phyloP scores from a whole-genome alignment of 2,888 invertebrate species.

The Erannis defoliaria region DNA sequence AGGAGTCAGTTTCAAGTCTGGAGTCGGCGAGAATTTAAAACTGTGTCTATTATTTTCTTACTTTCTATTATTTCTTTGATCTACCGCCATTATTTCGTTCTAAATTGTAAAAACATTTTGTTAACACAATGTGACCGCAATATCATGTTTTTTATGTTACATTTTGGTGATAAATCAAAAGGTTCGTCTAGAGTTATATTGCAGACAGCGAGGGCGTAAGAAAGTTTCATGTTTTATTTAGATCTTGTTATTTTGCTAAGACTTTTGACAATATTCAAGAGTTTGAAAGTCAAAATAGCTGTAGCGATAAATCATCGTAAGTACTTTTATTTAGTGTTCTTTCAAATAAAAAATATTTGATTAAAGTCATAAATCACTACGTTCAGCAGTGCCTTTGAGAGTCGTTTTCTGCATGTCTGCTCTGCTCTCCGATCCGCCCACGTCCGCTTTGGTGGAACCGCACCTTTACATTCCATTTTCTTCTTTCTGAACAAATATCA shows the following conservation, averaged over 20 bases:
- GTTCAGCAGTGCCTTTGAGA: too few species aligned
- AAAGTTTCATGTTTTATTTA: constrained; percentile 15
- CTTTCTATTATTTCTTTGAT: too few species aligned
- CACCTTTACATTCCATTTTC: too few species aligned
- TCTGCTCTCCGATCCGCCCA: too few species aligned
- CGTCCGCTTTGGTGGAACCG: too few species aligned
- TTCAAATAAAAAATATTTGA: neutral
- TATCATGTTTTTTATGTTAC: neutral
- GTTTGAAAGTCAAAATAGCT: constrained; percentile 4
- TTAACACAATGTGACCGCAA: constrained; percentile 7
- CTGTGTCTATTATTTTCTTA: too few species aligned
- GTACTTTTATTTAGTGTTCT: neutral
- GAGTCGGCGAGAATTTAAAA: too few species aligned
- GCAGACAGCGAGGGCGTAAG: neutral
- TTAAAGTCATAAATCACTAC: neutral
- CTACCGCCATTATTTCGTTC: neutral
- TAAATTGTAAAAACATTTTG: neutral
- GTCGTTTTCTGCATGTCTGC: too few species aligned
- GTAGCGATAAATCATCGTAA: constrained; percentile 2
- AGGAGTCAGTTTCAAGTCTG: too few species aligned
- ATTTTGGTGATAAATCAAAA: constrained; percentile 13
- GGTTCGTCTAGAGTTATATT: neutral
- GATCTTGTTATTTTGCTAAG: constrained; percentile 8
- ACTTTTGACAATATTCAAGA: constrained; percentile 2
- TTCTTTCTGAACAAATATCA: too few species aligned